Percentiles rank a stretch among this genome's conserved stretches.
Conservation (phyloP, 2,888 invertebrate genomes). For the Bruchidius siliquastri region DNA sequence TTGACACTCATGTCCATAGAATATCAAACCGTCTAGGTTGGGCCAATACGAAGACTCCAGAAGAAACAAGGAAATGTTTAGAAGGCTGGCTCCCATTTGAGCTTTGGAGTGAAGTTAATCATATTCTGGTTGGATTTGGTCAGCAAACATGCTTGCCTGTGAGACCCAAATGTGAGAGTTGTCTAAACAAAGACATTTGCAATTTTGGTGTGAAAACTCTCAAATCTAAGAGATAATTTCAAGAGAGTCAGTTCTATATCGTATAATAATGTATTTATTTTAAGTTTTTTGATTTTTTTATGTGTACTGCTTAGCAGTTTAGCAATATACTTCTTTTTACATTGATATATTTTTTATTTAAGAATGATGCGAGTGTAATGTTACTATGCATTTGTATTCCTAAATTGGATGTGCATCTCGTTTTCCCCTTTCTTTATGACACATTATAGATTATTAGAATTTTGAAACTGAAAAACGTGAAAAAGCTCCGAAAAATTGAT, state of each 20-base stretch:
- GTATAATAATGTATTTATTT: constrained; percentile 3
- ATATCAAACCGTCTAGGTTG: constrained; percentile 88
- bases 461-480: no score
- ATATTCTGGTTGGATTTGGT: constrained; percentile 94
- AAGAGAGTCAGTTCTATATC: constrained; percentile 12
- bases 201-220: constrained; percentile 56
- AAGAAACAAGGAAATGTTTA: constrained; percentile 76
- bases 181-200: constrained; percentile 79
- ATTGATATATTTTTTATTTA: no score
- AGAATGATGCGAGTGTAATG: no score
- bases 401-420: no score
- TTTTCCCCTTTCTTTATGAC: no score
- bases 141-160: constrained; percentile 86
- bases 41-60: constrained; percentile 81
- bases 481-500: no score
- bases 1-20: constrained; percentile 97
- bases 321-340: no score
- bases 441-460: no score
- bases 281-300: no score
- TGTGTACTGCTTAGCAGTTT: no score
- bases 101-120: constrained; percentile 83
- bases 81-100: constrained; percentile 86
- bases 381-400: no score
- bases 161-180: constrained; percentile 75
- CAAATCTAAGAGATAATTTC: constrained; percentile 15